Conservation (phyloP, 2,888 invertebrate genomes). For the Drosophila villosipedis region DNA sequence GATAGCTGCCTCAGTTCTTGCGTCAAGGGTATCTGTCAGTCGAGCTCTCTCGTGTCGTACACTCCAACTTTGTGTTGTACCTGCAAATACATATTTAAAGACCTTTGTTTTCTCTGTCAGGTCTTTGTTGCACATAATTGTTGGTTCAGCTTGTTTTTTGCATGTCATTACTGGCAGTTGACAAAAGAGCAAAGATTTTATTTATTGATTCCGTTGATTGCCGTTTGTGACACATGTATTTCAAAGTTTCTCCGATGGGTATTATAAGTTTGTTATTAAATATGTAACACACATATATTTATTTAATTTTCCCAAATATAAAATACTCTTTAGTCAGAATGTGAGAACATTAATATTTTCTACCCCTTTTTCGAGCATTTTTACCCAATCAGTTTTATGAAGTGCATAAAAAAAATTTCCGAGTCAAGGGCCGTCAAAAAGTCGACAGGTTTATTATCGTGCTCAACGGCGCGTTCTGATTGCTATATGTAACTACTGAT, state of each 20-base stretch:
- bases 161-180: conserved; percentile 7
- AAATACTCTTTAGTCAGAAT: neutral
- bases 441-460: conserved; percentile 49
- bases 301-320: neutral
- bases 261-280: neutral
- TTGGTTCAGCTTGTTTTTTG: neutral
- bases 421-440: conserved; percentile 5
- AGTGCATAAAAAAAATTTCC: neutral
- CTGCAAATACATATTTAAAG: neutral
- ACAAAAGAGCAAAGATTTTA: conserved; percentile 18
- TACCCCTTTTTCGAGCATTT: neutral
- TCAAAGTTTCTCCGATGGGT: neutral
- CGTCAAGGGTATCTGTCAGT: neutral
- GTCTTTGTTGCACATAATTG: conserved; percentile 4
- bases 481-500: conserved; percentile 48
- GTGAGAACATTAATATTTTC: neutral
- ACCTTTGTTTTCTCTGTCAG: neutral
- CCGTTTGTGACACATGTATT: conserved; percentile 10
- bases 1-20: neutral
- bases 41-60: neutral
- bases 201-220: conserved; percentile 25
- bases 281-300: neutral
- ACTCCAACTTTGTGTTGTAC: neutral
- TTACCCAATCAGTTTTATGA: neutral
- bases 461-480: conserved; percentile 61